Evolutionary conservation across 2,797 vertebrate species (phyloP).

Genomic region (Gymnodraco acuticeps): DNA sequence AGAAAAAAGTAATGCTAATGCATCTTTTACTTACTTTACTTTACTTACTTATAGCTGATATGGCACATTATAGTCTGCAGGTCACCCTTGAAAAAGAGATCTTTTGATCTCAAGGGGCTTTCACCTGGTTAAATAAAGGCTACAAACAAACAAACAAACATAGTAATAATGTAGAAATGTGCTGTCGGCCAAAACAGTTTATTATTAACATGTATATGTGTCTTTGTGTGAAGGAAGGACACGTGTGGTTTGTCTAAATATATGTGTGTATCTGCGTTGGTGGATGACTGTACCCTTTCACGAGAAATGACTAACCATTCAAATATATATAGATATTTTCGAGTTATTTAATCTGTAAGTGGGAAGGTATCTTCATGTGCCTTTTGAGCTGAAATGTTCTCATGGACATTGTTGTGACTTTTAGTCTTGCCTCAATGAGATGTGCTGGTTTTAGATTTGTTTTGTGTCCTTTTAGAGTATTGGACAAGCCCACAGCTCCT

Average conservation of each 20-base stretch:
- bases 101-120: too few species aligned
- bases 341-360: conserved; percentile 1
- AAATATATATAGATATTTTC: conserved; percentile 3
- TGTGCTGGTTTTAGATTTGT: conserved; percentile 12
- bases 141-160: too few species aligned
- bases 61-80: conserved; percentile 33
- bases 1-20: conserved; percentile 5
- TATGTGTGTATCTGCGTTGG: not conserved
- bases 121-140: too few species aligned
- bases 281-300: not conserved
- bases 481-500: conserved; percentile 23
- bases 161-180: conserved; percentile 10
- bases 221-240: conserved; percentile 17
- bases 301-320: conserved; percentile 24
- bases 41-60: conserved; percentile 19
- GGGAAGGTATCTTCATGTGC: not conserved
- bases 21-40: conserved; percentile 9
- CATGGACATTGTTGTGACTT: not conserved
- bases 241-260: not conserved
- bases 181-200: not conserved
- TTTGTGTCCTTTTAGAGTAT: conserved; percentile 42
- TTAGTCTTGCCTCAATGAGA: not conserved
- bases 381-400: conserved; percentile 1
- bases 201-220: conserved; percentile 6
- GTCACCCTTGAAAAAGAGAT: too few species aligned